Percentiles rank a stretch among this genome's conserved stretches.
These are phyloP conservation scores for Saccostrea cuccullata DNA, from an alignment of 1,140 invertebrate species.

Conservation along the genomic window DNA sequence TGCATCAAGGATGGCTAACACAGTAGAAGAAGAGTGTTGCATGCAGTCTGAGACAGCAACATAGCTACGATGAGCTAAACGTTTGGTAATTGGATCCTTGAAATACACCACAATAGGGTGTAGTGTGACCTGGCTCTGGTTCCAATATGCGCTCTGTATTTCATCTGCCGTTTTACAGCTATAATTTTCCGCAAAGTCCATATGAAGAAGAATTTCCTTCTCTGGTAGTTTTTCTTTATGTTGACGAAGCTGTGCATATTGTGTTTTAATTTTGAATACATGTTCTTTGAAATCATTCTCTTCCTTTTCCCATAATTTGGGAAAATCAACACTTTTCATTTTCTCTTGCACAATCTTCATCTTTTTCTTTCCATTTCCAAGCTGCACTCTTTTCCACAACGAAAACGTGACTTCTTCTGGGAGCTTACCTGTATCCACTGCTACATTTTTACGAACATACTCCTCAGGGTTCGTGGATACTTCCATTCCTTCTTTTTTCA, in stretches of 20 bases:
- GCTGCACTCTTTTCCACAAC: slow-evolving; percentile 31
- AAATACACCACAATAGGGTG: slow-evolving; percentile 60
- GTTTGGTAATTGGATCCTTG: no score
- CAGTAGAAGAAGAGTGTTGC: no score
- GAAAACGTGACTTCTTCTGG: not conserved
- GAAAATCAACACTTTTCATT: not conserved
- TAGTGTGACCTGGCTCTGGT: slow-evolving; percentile 48
- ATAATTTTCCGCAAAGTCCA: slow-evolving; percentile 60
- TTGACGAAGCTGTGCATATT: not conserved
- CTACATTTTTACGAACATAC: not conserved
- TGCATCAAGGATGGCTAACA: no score
- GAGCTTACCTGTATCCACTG: not conserved
- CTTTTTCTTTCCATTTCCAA: slow-evolving; percentile 40
- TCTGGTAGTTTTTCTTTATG: slow-evolving; percentile 40
- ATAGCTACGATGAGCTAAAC: slow-evolving; percentile 52
- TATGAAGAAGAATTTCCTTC: not conserved
- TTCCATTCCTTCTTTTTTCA: slow-evolving; percentile 31
- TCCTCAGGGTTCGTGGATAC: slow-evolving; percentile 47
- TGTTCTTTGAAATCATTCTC: slow-evolving; percentile 19
- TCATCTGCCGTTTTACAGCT: slow-evolving; percentile 54
- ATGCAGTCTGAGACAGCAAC: no score
- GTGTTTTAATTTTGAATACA: not conserved
- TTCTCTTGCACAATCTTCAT: slow-evolving; percentile 29
- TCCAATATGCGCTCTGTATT: slow-evolving; percentile 60
- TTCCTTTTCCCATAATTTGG: not conserved